Evolutionary conservation across 2,888 invertebrate species (phyloP), one percentile per base, ranked within the genome.

Genomic region (Rhagium mordax): DNA sequence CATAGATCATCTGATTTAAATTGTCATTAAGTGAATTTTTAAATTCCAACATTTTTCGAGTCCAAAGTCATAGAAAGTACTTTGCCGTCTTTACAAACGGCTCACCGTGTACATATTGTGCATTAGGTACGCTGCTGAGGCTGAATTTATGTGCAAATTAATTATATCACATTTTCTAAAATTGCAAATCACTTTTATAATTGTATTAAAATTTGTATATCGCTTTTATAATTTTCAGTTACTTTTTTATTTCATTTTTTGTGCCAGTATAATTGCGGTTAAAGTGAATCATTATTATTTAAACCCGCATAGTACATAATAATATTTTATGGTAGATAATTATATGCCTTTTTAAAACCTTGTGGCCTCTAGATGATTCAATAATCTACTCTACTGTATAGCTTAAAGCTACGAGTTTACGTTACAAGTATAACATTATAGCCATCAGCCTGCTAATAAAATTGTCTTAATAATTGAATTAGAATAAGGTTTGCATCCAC

Each of bases 281-380:
- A 10, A 41, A 41, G 41, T 41, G 41, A 41, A 41, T 41, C 41
- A 41, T 41, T 13, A 41, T 41, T 41, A 41, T n/a, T 41, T 41
- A 41, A 41, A 41, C 41, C 41, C 41, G 41, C 41, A 41, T 41
- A 41, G 41, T 41, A 41, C 41, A 41, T 41, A 41, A 41, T 41
- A 41, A 41, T 41, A 41, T 41, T 55, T 55, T 55, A 55, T 55
- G 21, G 24, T 55, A n/a, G 55, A 55, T 55, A 55, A 55, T 55
- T 55, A 55, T 27, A 55, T 24, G 55, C 15, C 51, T 55, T 55
- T 27, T 55, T 27, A 21, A 55, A 27, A 2, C 24, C 24, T 21
- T 21, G 13, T 24, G 24, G 55, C 55, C 55, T 55, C 20, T 55
- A 55, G 24, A 55, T 24, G 27, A 55, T 21, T 55, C 55, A 55